Evolutionary conservation across 92 coral and sea anemone genomes (phyloP).

Genomic region (Epizoanthus fatuus): DNA sequence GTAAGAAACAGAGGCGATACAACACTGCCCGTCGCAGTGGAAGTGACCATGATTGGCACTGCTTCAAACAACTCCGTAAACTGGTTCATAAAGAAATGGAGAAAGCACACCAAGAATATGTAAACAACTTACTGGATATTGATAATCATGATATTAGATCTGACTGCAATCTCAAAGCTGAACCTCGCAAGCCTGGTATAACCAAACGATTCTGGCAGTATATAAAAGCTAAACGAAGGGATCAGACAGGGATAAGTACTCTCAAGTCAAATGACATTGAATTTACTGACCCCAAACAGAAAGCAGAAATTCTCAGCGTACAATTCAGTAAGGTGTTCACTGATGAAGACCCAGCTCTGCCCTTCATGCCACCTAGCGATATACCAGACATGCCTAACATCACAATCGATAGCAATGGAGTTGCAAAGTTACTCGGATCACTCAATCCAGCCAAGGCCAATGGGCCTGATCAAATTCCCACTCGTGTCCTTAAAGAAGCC

Average conservation of each 20-base stretch:
- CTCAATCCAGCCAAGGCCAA: conserved; percentile 27
- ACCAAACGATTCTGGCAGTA: conserved; percentile 31
- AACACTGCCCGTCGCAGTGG: neutral
- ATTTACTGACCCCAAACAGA: conserved; percentile 31
- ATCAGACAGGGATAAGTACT: conserved; percentile 19
- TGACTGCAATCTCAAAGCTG: neutral
- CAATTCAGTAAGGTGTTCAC: conserved; percentile 35
- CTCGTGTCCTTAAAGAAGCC: conserved; percentile 35
- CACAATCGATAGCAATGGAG: conserved; percentile 27
- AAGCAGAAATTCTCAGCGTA: conserved; percentile 34
- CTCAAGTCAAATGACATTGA: conserved; percentile 22
- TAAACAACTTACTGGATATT: conserved; percentile 28
- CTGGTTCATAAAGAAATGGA: conserved; percentile 19
- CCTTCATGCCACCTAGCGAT: neutral
- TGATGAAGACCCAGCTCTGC: conserved; percentile 22
- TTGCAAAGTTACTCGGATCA: conserved; percentile 16
- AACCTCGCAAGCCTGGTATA: conserved; percentile 8
- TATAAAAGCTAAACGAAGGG: conserved; percentile 37
- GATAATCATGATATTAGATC: neutral
- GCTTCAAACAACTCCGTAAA: neutral
- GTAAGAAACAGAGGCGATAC: conserved; percentile 1
- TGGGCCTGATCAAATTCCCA: conserved; percentile 13
- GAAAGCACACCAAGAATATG: conserved; percentile 33
- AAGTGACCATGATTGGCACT: conserved; percentile 23
- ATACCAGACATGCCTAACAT: conserved; percentile 16